A percentile compares a stretch with the other conserved stretches of the same genome.
phyloP scores from a whole-genome alignment of 2,113 vertebrate species.

The Dendrocopos noguchii region DNA sequence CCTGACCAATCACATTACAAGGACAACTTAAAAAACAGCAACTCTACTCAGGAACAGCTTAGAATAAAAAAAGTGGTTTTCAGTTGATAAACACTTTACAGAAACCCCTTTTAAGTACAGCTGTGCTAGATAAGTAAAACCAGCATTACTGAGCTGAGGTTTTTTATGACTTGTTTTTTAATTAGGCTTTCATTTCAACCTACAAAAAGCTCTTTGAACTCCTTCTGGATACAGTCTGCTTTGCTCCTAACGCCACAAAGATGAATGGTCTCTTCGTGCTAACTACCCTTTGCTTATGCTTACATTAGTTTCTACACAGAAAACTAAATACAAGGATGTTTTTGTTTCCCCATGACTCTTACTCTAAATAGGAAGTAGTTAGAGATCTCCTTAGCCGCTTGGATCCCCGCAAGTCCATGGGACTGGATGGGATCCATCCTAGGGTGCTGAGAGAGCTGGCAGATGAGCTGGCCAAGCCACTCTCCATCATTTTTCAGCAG shows the following conservation, averaged over 20 bases:
- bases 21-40: not conserved
- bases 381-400: too few relatives aligned
- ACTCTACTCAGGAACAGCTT: not conserved
- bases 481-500: too few relatives aligned
- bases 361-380: not conserved
- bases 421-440: too few relatives aligned
- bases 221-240: not conserved
- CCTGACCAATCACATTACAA: not conserved
- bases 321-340: constrained; percentile 9
- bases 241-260: constrained; percentile 37
- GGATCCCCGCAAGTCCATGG: too few relatives aligned
- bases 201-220: constrained; percentile 64
- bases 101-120: constrained; percentile 45
- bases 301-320: constrained; percentile 2
- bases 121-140: constrained; percentile 58
- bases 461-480: too few relatives aligned
- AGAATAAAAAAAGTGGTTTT: constrained; percentile 58
- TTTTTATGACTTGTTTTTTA: not conserved
- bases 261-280: constrained; percentile 39
- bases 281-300: constrained; percentile 7
- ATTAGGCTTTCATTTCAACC: constrained; percentile 53
- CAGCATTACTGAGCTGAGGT: not conserved
- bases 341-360: not conserved
- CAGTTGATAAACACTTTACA: constrained; percentile 36
- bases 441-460: too few relatives aligned